Conservation (phyloP, 2,113 vertebrate genomes). For the Chroicocephalus ridibundus region DNA sequence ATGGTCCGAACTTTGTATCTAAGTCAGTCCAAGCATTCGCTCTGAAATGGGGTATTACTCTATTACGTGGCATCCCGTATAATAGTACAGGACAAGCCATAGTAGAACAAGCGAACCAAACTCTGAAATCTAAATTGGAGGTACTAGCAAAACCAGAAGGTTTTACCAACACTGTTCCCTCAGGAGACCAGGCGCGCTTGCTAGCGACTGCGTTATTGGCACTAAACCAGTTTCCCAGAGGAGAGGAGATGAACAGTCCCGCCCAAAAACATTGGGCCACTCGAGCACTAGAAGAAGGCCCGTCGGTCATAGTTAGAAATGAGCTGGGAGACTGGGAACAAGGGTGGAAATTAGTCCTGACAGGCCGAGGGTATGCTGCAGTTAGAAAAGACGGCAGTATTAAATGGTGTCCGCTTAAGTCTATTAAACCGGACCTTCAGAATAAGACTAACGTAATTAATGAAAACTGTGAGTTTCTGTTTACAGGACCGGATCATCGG, state of each 20-base stretch:
- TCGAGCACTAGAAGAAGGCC: not conserved
- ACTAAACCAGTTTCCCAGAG: not conserved
- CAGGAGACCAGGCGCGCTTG: not conserved
- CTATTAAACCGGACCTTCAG: not conserved
- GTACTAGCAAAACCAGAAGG: not conserved
- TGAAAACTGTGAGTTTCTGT: not conserved
- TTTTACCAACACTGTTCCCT: not conserved
- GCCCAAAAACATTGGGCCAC: not conserved
- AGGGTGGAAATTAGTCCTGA: not conserved
- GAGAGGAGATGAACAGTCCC: not conserved
- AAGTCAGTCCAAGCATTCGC: not conserved
- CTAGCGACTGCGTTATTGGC: not conserved
- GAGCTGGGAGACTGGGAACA: not conserved
- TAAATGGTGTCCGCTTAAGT: not conserved
- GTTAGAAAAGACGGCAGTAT: not conserved
- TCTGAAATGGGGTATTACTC: not conserved
- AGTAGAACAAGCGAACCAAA: not conserved
- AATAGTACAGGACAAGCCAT: not conserved
- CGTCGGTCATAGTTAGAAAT: not conserved
- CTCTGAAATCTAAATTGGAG: not conserved
- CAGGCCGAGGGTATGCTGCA: not conserved
- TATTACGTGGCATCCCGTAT: fast-evolving
- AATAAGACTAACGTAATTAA: not conserved
- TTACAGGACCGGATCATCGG: not conserved
- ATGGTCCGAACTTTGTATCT: fast-evolving